Evolutionary conservation across 2,888 invertebrate species (phyloP), one percentile per base, ranked within the genome.

Genomic region (Epiperipatus broadwayi): DNA sequence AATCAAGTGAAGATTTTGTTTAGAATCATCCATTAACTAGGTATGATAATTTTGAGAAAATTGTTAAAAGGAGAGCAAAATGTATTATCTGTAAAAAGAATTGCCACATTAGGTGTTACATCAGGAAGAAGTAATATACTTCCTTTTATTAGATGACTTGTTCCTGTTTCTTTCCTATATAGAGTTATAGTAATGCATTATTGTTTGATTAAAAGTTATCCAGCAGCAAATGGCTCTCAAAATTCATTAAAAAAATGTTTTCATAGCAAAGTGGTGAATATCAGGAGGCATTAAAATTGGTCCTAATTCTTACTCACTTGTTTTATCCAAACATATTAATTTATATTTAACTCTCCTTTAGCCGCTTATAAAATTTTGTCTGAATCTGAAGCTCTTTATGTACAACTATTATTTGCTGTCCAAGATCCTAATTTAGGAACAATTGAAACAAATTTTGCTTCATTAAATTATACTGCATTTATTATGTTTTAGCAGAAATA

Each of bases 381-480:
- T 20, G 56, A 56, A 39, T 53, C 53, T 8, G 53, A 54, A 37
- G 54, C 54, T 8, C 40, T 53, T n/a, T 57, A 57, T 41, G 40
- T 56, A 4, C 53, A 57, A 43, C 44, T 56, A 4, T 41, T 57
- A 35, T 57, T 57, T 50, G 56, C 49, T 7, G 42, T 57, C 18
- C 49, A 47, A 34, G 55, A 57, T 41, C 47, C 42, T 15, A 48
- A 53, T 37, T 33, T 57, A 4, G 56, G 56, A 4, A 50, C 51
- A 38, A 47, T 56, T 18, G 55, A 57, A 38, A 53, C 55, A 2
- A 56, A 56, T 40, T 57, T 57, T 48, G 50, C 54, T 2, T 55
- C 56, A 7, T 44, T 56, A 4, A 47, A 55, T 5, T 52, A 52
- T 44, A 48, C 51, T 27, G 50, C 51, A 5, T 51, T 55, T 37